Evolutionary conservation across 2,888 invertebrate genomes (phyloP).

Genomic region (Ecliptopera silaceata): DNA sequence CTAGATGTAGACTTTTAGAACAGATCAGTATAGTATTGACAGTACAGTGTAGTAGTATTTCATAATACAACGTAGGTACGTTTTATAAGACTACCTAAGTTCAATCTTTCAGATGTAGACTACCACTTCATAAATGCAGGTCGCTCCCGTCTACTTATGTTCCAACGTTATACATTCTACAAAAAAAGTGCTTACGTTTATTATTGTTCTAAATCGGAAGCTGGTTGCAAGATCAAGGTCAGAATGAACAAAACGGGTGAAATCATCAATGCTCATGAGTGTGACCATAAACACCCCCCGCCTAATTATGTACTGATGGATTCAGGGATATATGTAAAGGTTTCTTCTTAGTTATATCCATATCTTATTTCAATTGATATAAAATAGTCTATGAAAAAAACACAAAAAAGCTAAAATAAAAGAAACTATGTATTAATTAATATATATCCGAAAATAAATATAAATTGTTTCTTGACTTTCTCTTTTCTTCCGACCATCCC

Average conservation of each 20-base stretch:
- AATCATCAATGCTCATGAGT: constrained; percentile 21
- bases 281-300: constrained; percentile 30
- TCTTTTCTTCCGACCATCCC: too few relatives aligned
- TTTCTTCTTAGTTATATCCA: neutral
- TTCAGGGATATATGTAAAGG: constrained; percentile 22
- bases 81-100: too few relatives aligned
- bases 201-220: constrained; percentile 38
- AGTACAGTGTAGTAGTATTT: too few relatives aligned
- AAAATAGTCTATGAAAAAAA: too few relatives aligned
- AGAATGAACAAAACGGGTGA: constrained; percentile 27
- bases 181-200: constrained; percentile 35
- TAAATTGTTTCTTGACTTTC: too few relatives aligned
- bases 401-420: too few relatives aligned
- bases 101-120: neutral
- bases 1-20: too few relatives aligned
- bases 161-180: constrained; percentile 42
- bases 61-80: too few relatives aligned
- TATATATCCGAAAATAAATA: too few relatives aligned
- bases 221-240: constrained; percentile 36
- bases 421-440: too few relatives aligned
- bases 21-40: too few relatives aligned
- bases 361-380: too few relatives aligned
- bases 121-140: constrained; percentile 28
- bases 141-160: constrained; percentile 30
- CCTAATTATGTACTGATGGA: constrained; percentile 25